phyloP scores from a whole-genome alignment of 2,113 vertebrate species.

The Anolis sagrei region DNA sequence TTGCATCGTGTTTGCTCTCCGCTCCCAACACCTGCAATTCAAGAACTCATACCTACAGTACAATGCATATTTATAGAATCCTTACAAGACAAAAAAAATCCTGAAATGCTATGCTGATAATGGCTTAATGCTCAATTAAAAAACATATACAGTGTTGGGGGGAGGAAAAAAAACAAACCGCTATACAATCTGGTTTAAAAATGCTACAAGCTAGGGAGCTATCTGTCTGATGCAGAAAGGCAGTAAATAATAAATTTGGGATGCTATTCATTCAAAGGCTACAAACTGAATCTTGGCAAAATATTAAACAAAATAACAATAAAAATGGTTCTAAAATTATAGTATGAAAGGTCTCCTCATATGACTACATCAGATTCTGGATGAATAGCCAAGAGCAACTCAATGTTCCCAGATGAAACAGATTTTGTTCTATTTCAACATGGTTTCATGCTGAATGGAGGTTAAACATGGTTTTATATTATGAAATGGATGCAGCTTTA shows the following conservation, averaged over 20 bases:
- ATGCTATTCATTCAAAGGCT: neutral
- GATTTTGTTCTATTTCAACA: too few relatives aligned
- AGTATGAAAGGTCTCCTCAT: neutral
- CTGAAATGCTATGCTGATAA: neutral
- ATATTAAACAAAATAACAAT: neutral
- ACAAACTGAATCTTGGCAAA: neutral
- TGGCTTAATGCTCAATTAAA: constrained; percentile 58
- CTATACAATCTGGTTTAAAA: constrained; percentile 34
- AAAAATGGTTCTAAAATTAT: neutral
- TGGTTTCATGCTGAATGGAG: too few relatives aligned
- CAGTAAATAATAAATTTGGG: constrained; percentile 18
- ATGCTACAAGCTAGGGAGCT: neutral
- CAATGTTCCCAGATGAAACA: too few relatives aligned
- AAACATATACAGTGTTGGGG: constrained; percentile 41
- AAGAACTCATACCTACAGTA: constrained; percentile 51
- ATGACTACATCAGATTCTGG: neutral
- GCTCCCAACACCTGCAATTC: constrained; percentile 49
- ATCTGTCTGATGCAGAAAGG: constrained; percentile 19
- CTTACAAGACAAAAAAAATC: constrained; percentile 43
- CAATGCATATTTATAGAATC: constrained; percentile 60
- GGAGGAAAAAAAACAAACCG: constrained; percentile 39
- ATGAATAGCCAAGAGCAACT: too few relatives aligned
- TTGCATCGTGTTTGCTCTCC: constrained; percentile 28
- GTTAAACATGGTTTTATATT: too few relatives aligned
- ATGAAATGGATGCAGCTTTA: too few relatives aligned